Base-by-base conservation (phyloP, 92 coral and sea anemone species). In the Ricordea florida region DNA sequence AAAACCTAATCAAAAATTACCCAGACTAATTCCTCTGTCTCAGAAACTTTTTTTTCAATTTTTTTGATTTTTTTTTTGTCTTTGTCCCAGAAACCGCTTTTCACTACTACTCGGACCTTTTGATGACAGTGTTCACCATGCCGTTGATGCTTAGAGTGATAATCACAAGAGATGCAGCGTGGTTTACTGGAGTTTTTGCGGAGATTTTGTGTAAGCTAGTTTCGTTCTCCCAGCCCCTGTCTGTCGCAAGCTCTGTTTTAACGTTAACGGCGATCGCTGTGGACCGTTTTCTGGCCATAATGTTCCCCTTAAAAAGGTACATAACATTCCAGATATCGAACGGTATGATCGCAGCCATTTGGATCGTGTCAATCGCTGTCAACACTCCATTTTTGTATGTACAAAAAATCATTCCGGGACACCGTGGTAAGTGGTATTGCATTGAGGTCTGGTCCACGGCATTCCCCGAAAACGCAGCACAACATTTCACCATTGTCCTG, bases 241-340 rank as follows among this genome's bases (percentile, higher is more conserved):
- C 93, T 3, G 69, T 91, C 10, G 90, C 93, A 10, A 87, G 97
- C 44, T 78, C 97, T 17, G 97, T 91, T 26, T 83, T 88, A 23
- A 87, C 57, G 45, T 77, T 91, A 69, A 62, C 85, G 15, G 90
- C 90, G 6, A 91, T 91, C 25, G 87, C 97, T 10, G 57, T 88
- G 30, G 97, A 91, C 74, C 89, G 97, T 16, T 91, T 87, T 51
- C 53, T 83, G 37, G 97, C 97, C 0, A 57, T 91, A 1, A 83
- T 91, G 64, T 74, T 52, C 24, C 97, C 97, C 17, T 62, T 91
- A 13, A 91, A 79, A 52, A 58, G 87, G 53, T 84, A 84, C 72
- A 62, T 91, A 20, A 87, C 93, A n/a, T 88, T 91, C 37, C 42
- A 50, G 31, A 30, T 69, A 44, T 78, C 97, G 2, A 83, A 85